Evolutionary conservation across 2,113 vertebrate genomes (phyloP).

Genomic region (Mobula hypostoma): DNA sequence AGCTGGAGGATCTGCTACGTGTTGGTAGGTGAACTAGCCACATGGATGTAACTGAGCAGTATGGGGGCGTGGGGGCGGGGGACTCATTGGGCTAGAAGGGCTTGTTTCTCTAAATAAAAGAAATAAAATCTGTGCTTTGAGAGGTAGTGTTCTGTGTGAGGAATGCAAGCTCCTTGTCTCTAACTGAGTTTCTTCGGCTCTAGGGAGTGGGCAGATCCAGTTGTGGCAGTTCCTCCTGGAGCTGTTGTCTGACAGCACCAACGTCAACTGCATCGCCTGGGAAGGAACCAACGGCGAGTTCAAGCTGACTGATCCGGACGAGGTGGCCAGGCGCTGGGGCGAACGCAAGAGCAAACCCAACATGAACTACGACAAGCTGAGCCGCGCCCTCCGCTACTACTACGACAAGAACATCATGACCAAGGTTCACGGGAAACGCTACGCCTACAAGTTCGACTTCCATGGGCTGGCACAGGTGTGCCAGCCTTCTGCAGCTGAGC

Average conservation of each 20-base stretch:
- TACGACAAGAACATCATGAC: slow-evolving; percentile 99
- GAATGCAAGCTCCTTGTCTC: neutral
- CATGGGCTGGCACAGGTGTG: slow-evolving; percentile 92
- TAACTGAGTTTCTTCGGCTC: neutral
- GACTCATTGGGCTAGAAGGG: too few species aligned
- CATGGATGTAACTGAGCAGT: too few species aligned
- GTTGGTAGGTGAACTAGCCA: too few species aligned
- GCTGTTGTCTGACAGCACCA: slow-evolving; percentile 82
- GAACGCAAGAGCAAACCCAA: slow-evolving; percentile 97
- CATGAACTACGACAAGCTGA: slow-evolving; percentile 99
- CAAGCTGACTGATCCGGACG: slow-evolving; percentile 91
- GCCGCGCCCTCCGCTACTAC: slow-evolving; percentile 93
- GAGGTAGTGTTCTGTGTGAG: neutral
- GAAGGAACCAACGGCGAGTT: slow-evolving; percentile 94
- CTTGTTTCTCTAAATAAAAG: too few species aligned
- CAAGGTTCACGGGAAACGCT: slow-evolving; percentile 95
- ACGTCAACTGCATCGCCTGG: slow-evolving; percentile 90
- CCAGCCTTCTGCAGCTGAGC: slow-evolving; percentile 81
- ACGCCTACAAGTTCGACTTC: slow-evolving; percentile 97
- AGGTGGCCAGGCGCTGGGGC: slow-evolving; percentile 92
- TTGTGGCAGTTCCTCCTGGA: slow-evolving; percentile 97
- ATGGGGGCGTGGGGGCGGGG: too few species aligned
- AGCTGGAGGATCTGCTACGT: too few species aligned
- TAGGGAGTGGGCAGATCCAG: slow-evolving; percentile 86
- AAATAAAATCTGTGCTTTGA: neutral